A percentile compares a stretch with the other conserved stretches of the same genome.
phyloP scores from a whole-genome alignment of 2,113 vertebrate species.

The Lepus americanus region DNA sequence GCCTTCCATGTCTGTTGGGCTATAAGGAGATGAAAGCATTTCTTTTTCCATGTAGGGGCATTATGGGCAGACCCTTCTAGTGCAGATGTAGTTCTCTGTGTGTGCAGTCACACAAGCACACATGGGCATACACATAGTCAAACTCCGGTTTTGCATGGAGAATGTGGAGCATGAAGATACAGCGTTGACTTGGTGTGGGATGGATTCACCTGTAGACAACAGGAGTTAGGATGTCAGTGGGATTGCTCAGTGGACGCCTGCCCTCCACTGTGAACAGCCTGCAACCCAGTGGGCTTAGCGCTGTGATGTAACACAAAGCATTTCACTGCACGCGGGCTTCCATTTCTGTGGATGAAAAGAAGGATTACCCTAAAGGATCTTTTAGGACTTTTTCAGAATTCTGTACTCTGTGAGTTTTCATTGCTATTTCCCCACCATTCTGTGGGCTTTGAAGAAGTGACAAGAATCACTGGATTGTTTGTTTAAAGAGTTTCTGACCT shows the following conservation, averaged over 20 bases:
- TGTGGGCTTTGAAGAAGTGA: constrained; percentile 24
- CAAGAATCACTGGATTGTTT: constrained; percentile 39
- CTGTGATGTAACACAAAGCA: background rate
- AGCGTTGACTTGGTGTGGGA: background rate
- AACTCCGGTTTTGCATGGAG: background rate
- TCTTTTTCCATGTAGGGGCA: background rate
- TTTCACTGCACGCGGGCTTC: background rate
- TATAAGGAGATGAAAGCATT: background rate
- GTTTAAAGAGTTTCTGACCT: background rate
- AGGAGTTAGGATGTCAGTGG: background rate
- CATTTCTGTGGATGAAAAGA: background rate
- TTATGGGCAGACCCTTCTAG: background rate
- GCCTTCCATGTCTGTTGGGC: background rate
- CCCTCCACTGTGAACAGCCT: background rate
- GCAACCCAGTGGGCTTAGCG: background rate
- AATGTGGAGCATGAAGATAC: background rate
- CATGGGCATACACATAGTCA: no score
- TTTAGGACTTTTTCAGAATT: constrained; percentile 13
- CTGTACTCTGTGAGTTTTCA: background rate
- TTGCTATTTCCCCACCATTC: background rate
- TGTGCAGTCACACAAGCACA: background rate
- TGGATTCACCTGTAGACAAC: background rate
- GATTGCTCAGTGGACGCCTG: accelerated
- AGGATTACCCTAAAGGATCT: background rate
- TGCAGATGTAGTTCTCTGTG: background rate